These are phyloP conservation scores for Chrysina gloriosa DNA, from an alignment of 2,888 invertebrate genomes.

Conservation along the genomic window DNA sequence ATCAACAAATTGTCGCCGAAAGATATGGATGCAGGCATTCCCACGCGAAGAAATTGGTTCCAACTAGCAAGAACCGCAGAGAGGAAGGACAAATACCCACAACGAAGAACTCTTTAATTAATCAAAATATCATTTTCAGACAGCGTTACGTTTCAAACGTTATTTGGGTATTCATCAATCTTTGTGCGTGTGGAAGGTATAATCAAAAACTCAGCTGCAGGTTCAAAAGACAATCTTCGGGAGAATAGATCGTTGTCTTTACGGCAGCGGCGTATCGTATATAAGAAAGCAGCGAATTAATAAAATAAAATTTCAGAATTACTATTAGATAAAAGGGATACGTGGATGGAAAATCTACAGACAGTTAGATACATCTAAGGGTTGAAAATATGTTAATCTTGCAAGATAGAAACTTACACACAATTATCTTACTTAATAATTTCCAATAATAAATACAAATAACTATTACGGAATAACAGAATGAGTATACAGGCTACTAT, in stretches of 20 bases:
- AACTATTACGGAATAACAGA: too few relatives aligned
- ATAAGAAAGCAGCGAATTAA: neutral
- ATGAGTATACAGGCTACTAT: too few relatives aligned
- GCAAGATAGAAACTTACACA: too few relatives aligned
- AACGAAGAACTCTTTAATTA: slow-evolving; percentile 3
- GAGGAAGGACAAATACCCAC: neutral
- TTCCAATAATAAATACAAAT: too few relatives aligned
- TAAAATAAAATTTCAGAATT: too few relatives aligned
- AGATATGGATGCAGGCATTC: neutral
- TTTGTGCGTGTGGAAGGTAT: slow-evolving; percentile 2
- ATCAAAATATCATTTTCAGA: slow-evolving; percentile 24
- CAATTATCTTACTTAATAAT: too few relatives aligned
- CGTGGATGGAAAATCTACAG: too few relatives aligned
- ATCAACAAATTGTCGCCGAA: slow-evolving; percentile 18
- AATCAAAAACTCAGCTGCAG: slow-evolving; percentile 17
- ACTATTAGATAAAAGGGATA: too few relatives aligned
- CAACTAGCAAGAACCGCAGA: neutral
- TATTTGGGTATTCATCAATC: slow-evolving; percentile 17
- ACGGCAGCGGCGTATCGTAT: neutral
- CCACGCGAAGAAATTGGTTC: neutral
- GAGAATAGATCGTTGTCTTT: neutral
- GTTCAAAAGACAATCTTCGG: neutral
- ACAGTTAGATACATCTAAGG: too few relatives aligned
- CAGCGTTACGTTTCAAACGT: slow-evolving; percentile 3
- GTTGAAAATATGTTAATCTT: too few relatives aligned